phyloP scores from a whole-genome alignment of 2,888 invertebrate species.

The Dioctria rufipes region DNA sequence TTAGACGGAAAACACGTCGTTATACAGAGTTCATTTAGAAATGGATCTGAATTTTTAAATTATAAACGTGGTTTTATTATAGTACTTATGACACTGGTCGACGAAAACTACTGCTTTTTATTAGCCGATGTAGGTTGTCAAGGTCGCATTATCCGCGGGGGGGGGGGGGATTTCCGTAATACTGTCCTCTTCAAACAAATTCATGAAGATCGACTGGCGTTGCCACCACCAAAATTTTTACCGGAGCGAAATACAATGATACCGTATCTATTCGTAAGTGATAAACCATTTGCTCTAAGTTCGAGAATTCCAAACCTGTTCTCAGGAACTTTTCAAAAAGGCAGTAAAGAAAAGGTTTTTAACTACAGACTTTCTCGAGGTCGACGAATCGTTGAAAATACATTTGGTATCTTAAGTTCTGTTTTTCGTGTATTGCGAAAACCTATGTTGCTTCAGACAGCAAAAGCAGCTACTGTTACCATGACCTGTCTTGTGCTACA shows the following conservation, averaged over 20 bases:
- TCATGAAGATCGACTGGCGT: neutral
- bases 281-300: neutral
- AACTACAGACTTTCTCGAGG: neutral
- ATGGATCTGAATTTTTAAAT: neutral
- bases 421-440: constrained; percentile 16
- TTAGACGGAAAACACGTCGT: constrained; percentile 11
- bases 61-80: too few species aligned
- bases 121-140: neutral
- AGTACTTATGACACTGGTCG: too few species aligned
- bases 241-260: neutral
- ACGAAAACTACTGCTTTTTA: neutral
- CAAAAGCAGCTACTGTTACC: neutral
- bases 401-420: neutral
- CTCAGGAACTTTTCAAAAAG: neutral
- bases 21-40: neutral
- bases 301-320: neutral
- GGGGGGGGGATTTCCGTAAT: neutral
- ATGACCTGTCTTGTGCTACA: neutral
- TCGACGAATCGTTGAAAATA: constrained; percentile 1
- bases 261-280: neutral
- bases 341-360: neutral
- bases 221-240: neutral
- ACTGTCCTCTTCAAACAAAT: neutral
- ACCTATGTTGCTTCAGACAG: constrained; percentile 4
- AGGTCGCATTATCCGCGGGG: neutral